These are phyloP conservation scores for Sparus aurata DNA, from an alignment of 2,797 vertebrate genomes.

Conservation along the genomic window DNA sequence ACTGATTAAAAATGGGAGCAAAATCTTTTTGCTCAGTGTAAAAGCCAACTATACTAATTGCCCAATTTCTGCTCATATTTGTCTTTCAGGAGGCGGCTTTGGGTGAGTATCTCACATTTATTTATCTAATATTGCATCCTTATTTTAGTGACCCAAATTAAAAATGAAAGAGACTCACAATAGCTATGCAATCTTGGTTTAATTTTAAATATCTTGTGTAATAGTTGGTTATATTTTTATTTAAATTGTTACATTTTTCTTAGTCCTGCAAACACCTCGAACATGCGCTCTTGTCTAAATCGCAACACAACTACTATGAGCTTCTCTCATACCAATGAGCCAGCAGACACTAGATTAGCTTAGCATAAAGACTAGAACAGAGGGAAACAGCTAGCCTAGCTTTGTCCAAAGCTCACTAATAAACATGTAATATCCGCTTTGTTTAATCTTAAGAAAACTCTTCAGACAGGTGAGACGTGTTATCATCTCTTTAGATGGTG, in stretches of 20 bases:
- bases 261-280: not conserved
- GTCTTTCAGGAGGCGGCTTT: slow-evolving; percentile 75
- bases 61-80: slow-evolving; percentile 21
- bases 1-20: too few relatives aligned
- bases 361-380: not conserved
- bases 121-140: not conserved
- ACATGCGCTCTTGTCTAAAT: not conserved
- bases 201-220: not conserved
- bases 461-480: too few relatives aligned
- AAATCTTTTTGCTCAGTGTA: not conserved
- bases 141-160: not conserved
- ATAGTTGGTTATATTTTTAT: not conserved
- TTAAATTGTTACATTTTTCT: not conserved
- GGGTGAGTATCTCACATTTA: slow-evolving; percentile 75
- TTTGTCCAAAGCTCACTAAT: not conserved
- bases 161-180: not conserved
- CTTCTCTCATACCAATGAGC: not conserved
- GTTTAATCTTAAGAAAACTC: not conserved
- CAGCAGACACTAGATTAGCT: not conserved
- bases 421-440: not conserved
- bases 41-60: slow-evolving; percentile 1
- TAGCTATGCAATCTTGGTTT: not conserved
- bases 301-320: not conserved
- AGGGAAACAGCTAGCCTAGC: too few relatives aligned
- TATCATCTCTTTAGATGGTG: not conserved